These are phyloP conservation scores for Champsocephalus gunnari DNA, from an alignment of 2,797 vertebrate genomes.

Conservation along the genomic window DNA sequence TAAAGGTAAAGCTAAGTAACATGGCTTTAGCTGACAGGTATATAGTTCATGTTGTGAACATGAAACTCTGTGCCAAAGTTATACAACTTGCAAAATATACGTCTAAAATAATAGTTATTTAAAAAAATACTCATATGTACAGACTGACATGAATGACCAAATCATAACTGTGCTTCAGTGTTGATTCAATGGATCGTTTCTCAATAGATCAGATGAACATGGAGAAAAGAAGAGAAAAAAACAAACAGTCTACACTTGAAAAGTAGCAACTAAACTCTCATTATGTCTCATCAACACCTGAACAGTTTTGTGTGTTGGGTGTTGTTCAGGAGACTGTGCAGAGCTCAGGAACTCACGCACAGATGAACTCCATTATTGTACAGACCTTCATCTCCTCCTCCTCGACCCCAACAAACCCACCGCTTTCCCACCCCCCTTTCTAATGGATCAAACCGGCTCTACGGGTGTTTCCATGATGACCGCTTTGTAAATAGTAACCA, in stretches of 20 bases:
- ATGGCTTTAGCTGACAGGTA: conserved; percentile 45
- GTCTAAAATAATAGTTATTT: conserved; percentile 42
- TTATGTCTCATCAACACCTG: conserved; percentile 36
- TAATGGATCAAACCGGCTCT: conserved; percentile 65
- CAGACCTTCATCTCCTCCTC: conserved; percentile 51
- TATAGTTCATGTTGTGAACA: conserved; percentile 65
- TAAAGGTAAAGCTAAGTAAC: conserved; percentile 30
- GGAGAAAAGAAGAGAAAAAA: conserved; percentile 10
- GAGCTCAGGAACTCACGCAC: conserved; percentile 63
- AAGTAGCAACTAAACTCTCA: conserved; percentile 39
- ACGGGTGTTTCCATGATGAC: conserved; percentile 75
- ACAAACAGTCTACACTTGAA: conserved; percentile 23
- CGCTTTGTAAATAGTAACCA: conserved; percentile 75
- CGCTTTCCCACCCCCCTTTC: conserved; percentile 11
- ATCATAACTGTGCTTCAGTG: conserved; percentile 46
- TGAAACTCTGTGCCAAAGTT: conserved; percentile 78
- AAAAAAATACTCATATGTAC: conserved; percentile 40
- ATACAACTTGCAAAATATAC: conserved; percentile 46
- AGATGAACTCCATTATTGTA: conserved; percentile 66
- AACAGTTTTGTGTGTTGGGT: conserved; percentile 27
- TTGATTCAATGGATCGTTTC: conserved; percentile 29
- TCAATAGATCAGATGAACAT: conserved; percentile 37
- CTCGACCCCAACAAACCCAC: conserved; percentile 46
- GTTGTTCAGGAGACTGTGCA: conserved; percentile 51
- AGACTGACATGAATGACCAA: conserved; percentile 65